A percentile compares a stretch with the other conserved stretches of the same genome.
Conservation (phyloP, 64 coral and sea anemone species). For the Montipora cactus region DNA sequence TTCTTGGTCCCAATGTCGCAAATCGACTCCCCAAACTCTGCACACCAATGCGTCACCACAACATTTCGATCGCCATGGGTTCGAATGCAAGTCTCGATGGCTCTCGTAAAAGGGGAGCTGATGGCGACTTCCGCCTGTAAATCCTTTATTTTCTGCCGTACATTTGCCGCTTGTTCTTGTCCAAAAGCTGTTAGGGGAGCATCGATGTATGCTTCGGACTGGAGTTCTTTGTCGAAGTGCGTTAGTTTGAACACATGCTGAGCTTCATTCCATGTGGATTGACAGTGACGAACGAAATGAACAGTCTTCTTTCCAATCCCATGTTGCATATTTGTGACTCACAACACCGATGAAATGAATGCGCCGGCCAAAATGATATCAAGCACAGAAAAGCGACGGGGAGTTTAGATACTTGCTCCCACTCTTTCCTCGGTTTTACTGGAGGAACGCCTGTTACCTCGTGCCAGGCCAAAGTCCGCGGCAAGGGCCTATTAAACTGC, state of each 20-base stretch:
- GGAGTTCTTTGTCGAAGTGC: not conserved
- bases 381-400: too few relatives aligned
- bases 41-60: constrained; percentile 30
- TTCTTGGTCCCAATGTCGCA: constrained; percentile 63
- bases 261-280: constrained; percentile 53
- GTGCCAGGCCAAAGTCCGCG: too few relatives aligned
- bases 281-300: constrained; percentile 66
- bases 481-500: too few relatives aligned
- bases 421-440: too few relatives aligned
- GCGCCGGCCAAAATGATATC: too few relatives aligned
- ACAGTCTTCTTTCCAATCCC: constrained; percentile 10
- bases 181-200: constrained; percentile 11
- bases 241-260: not conserved
- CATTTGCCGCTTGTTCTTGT: constrained; percentile 30
- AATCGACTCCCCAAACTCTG: constrained; percentile 14
- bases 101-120: constrained; percentile 38
- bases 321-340: too few relatives aligned
- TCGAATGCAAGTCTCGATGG: constrained; percentile 55
- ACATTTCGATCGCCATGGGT: constrained; percentile 59
- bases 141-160: not conserved
- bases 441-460: too few relatives aligned
- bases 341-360: too few relatives aligned
- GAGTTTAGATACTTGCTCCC: too few relatives aligned
- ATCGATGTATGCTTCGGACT: constrained; percentile 33
- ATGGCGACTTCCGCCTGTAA: constrained; percentile 58